Percentiles rank a stretch among this genome's conserved stretches.
phyloP scores from a whole-genome alignment of 1,140 invertebrate species.

The Drosophila mojavensis region DNA sequence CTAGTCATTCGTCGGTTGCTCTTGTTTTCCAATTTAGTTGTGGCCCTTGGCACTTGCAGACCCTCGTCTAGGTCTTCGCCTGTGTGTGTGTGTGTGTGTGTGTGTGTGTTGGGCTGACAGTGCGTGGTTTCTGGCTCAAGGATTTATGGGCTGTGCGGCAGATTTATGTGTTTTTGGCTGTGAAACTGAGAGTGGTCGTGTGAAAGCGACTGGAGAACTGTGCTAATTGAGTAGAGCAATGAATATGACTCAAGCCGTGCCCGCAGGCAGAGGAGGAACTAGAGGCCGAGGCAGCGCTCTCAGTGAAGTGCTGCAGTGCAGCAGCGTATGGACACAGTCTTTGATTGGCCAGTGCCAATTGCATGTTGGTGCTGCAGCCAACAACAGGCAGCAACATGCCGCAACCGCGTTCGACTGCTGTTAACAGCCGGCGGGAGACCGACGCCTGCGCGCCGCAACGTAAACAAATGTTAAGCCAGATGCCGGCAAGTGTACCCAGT shows the following conservation, averaged over 20 bases:
- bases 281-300: no score
- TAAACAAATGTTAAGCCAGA: constrained; percentile 77
- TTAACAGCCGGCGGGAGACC: constrained; percentile 39
- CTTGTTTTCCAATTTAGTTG: constrained; percentile 34
- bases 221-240: constrained; percentile 29
- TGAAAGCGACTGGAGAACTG: not conserved
- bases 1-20: constrained; percentile 4
- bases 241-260: not conserved
- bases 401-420: constrained; percentile 4
- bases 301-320: no score
- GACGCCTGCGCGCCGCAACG: constrained; percentile 57
- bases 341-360: constrained; percentile 28
- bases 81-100: no score
- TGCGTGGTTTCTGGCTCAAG: constrained; percentile 29
- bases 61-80: not conserved
- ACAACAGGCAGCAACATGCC: not conserved
- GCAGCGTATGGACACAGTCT: constrained; percentile 1
- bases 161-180: constrained; percentile 52
- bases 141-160: constrained; percentile 42
- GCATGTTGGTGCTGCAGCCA: not conserved
- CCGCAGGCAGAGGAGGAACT: not conserved
- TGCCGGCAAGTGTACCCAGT: constrained; percentile 49
- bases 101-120: constrained; percentile 1
- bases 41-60: not conserved
- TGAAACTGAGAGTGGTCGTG: constrained; percentile 38